These are phyloP conservation scores for Gonioctena quinquepunctata DNA, from an alignment of 1,140 invertebrate species.

Conservation along the genomic window DNA sequence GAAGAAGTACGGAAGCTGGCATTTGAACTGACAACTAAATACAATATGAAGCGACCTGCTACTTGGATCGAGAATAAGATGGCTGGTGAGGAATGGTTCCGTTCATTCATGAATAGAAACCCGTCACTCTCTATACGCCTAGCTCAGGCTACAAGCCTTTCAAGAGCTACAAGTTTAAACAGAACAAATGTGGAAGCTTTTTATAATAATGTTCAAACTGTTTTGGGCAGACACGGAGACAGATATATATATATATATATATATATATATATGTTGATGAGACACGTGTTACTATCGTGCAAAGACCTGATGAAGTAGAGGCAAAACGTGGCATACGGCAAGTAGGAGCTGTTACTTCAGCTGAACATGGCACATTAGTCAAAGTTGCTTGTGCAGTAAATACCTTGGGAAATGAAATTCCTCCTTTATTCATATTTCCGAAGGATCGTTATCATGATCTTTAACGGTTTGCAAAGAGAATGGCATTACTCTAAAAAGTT, in stretches of 20 bases:
- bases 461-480: conserved; percentile 37
- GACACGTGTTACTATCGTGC: too few relatives aligned
- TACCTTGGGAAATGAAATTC: too few relatives aligned
- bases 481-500: conserved; percentile 45
- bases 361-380: too few relatives aligned
- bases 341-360: too few relatives aligned
- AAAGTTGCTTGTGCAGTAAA: too few relatives aligned
- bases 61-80: conserved; percentile 16
- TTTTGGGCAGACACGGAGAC: conserved; percentile 46
- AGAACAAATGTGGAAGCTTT: conserved; percentile 51
- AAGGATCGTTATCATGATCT: too few relatives aligned
- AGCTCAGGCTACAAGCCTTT: conserved; percentile 55
- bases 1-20: not conserved
- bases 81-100: not conserved
- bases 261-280: too few relatives aligned
- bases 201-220: conserved; percentile 54
- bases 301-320: too few relatives aligned
- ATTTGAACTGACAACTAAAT: not conserved
- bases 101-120: not conserved
- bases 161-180: conserved; percentile 58
- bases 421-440: too few relatives aligned
- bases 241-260: too few relatives aligned
- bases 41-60: not conserved
- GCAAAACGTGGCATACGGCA: too few relatives aligned
- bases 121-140: conserved; percentile 50